Evolutionary conservation across 2,797 vertebrate species (phyloP).

Genomic region (Xenops minutus): DNA sequence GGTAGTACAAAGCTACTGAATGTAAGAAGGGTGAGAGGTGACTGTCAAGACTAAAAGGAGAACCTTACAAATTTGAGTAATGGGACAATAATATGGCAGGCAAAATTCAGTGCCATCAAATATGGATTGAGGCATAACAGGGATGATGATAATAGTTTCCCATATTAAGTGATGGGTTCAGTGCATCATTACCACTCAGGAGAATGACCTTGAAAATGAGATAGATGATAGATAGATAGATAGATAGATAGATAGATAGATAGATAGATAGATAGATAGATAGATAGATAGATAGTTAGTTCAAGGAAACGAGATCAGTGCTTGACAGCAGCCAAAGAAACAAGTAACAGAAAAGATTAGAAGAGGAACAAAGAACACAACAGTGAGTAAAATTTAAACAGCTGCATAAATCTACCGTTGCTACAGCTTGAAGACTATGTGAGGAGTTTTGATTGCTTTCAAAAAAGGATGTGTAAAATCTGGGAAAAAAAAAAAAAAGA

Average conservation of each 20-base stretch:
- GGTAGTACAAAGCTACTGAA: background rate
- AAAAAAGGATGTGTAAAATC: background rate
- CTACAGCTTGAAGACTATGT: background rate
- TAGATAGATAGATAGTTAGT: background rate
- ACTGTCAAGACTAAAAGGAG: background rate
- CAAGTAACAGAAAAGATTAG: background rate
- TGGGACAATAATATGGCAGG: background rate
- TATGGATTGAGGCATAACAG: background rate
- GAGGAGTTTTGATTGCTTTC: background rate
- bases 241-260: background rate
- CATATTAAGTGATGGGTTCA: background rate
- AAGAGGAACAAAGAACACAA: background rate
- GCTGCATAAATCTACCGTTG: background rate
- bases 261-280: background rate
- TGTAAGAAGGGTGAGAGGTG: background rate
- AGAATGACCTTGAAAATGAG: background rate
- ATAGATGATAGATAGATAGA: background rate
- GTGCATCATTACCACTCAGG: background rate
- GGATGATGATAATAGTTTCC: background rate
- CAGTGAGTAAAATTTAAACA: background rate
- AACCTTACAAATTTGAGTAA: background rate
- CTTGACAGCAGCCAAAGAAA: background rate
- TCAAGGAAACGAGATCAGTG: background rate
- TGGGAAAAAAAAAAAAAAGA: background rate
- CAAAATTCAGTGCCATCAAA: background rate